Conservation (phyloP, 1,140 invertebrate species). For the Zophobas atratus region DNA sequence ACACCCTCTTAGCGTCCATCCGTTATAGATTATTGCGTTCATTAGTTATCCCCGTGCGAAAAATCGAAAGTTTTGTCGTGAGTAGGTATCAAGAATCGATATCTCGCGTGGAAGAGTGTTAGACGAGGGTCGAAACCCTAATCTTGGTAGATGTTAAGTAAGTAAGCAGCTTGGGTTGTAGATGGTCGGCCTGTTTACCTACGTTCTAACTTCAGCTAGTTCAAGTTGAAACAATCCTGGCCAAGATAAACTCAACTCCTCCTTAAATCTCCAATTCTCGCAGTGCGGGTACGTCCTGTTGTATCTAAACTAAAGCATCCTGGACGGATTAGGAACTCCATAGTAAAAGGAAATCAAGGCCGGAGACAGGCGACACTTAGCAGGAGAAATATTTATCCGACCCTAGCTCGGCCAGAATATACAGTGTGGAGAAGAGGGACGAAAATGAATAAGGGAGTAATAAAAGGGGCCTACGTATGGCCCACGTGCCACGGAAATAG, state of each 20-base stretch:
- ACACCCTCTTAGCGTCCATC: slow-evolving; percentile 33
- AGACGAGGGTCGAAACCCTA: slow-evolving; percentile 33
- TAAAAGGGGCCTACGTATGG: slow-evolving; percentile 34
- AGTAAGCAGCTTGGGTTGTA: slow-evolving; percentile 54
- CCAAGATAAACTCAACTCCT: slow-evolving; percentile 57
- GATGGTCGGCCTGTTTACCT: slow-evolving; percentile 56
- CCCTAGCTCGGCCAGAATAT: slow-evolving; percentile 2
- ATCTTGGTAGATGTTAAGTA: slow-evolving; percentile 48
- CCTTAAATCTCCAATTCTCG: slow-evolving; percentile 47
- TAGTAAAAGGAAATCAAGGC: slow-evolving; percentile 36
- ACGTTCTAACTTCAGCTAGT: slow-evolving; percentile 53
- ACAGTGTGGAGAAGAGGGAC: background rate
- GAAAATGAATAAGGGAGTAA: slow-evolving; percentile 43
- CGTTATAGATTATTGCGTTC: slow-evolving; percentile 6
- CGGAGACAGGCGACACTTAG: slow-evolving; percentile 32
- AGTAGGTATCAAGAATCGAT: slow-evolving; percentile 27
- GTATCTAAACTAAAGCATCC: slow-evolving; percentile 43
- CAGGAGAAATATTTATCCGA: slow-evolving; percentile 40
- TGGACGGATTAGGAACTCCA: slow-evolving; percentile 39
- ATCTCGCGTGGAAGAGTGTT: slow-evolving; percentile 10
- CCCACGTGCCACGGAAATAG: slow-evolving; percentile 40
- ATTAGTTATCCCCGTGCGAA: slow-evolving; percentile 13
- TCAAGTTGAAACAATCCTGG: slow-evolving; percentile 56
- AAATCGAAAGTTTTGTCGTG: slow-evolving; percentile 4
- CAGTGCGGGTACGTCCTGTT: slow-evolving; percentile 29